Base-by-base conservation (phyloP, 2,113 vertebrate genomes). In the Spea multiplicata region DNA sequence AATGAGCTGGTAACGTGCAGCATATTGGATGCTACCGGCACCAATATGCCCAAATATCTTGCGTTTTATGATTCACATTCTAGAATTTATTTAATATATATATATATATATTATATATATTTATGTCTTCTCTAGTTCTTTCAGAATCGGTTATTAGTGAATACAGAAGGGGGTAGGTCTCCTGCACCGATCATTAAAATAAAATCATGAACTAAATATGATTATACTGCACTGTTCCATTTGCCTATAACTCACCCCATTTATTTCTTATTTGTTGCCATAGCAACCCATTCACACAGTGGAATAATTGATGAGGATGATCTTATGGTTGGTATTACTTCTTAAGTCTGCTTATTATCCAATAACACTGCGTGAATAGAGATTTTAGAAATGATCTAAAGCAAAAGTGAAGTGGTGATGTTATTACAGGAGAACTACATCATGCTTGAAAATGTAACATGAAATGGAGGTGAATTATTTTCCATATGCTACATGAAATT, bases 91-190 rank as follows among this genome's bases (percentile, higher is more conserved):
- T n/a, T n/a, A n/a, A 30, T 53, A 53, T 53, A 53, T 12, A 53
- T 53, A 10, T 53, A 8, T 53, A 53, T 53, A 53, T 8, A 53
- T 53, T 75, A 59, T 48, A 82, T 10, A 80, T 14, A 55, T 67
- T 12, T 82, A 81, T 84, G 10, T 81, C 30, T 71, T 47, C 17
- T 73, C 3, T 81, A 66, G 30, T 12, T 49, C 73, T 83, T 49
- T 82, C 81, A 62, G 14, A 62, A 73, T 44, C 49, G 8, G 3
- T 45, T 44, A 80, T 77, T 71, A 71, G 66, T 47, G n/a, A 71
- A 75, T 30, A 71, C 14, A 71, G 45, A 66, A 67, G 50, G 4
- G 13, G 7, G 69, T 16, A 71, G 47, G 67, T 57, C 3, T 78
- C 55, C 66, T 83, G 30, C 6, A 68, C 0, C 14, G 52, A 76